Evolutionary conservation across 2,888 invertebrate genomes (phyloP).

Genomic region (Pandemis cinnamomeana): DNA sequence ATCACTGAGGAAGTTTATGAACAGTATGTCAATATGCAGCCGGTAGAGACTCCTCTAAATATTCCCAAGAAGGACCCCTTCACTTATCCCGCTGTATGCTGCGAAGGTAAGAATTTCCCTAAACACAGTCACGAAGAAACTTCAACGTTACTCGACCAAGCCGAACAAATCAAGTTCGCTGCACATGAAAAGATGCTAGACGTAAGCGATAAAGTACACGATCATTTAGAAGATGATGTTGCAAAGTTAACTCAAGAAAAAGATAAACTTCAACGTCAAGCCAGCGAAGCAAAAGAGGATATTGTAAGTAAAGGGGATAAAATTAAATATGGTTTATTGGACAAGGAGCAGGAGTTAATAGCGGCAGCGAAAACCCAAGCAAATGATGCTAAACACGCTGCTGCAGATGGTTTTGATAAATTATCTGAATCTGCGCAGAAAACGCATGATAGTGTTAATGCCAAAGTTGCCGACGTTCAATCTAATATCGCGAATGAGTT

Average conservation of each 20-base stretch:
- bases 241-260: conserved; percentile 69
- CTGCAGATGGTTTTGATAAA: conserved; percentile 58
- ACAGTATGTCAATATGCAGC: conserved; percentile 77
- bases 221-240: conserved; percentile 62
- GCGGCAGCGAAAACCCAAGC: conserved; percentile 57
- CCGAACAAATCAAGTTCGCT: conserved; percentile 75
- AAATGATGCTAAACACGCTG: conserved; percentile 53
- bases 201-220: conserved; percentile 60
- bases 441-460: conserved; percentile 55
- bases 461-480: conserved; percentile 56
- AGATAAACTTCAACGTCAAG: conserved; percentile 67
- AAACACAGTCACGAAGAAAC: conserved; percentile 78
- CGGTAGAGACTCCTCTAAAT: conserved; percentile 71
- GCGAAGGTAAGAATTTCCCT: conserved; percentile 68
- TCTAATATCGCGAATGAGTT: conserved; percentile 56
- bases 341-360: conserved; percentile 59
- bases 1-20: conserved; percentile 70
- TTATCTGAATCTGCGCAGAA: conserved; percentile 58
- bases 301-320: conserved; percentile 58
- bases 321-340: conserved; percentile 57
- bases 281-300: conserved; percentile 60
- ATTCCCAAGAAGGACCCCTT: conserved; percentile 69
- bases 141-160: conserved; percentile 71
- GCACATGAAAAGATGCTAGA: conserved; percentile 71
- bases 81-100: conserved; percentile 70